Percentiles rank a stretch among this genome's conserved stretches.
phyloP scores from a whole-genome alignment of 2,888 invertebrate species.

The Craniophora ligustri region DNA sequence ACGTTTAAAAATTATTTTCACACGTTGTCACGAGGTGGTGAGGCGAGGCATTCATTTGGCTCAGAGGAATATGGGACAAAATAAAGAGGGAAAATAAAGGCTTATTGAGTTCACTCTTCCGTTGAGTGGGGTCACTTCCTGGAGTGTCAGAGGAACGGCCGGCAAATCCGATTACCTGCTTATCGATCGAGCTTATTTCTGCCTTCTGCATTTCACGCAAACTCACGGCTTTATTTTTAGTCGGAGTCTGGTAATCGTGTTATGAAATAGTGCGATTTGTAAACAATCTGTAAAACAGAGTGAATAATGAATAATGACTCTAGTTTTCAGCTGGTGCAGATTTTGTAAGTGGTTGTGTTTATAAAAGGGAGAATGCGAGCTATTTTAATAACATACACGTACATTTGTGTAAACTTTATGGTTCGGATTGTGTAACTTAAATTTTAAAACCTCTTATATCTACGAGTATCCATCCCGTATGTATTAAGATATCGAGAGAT shows the following conservation, averaged over 20 bases:
- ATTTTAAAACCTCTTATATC: too few relatives aligned
- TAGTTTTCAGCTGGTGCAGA: slow-evolving; percentile 37
- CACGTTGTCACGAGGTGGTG: slow-evolving; percentile 25
- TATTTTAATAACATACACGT: slow-evolving; percentile 2
- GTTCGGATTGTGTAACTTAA: background rate
- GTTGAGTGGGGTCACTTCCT: slow-evolving; percentile 81
- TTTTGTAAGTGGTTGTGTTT: slow-evolving; percentile 40
- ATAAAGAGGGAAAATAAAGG: slow-evolving; percentile 67
- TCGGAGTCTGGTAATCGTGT: slow-evolving; percentile 31
- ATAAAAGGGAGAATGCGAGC: slow-evolving; percentile 8
- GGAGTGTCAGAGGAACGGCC: slow-evolving; percentile 69
- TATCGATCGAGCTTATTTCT: slow-evolving; percentile 72
- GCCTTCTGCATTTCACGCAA: slow-evolving; percentile 52
- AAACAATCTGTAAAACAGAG: slow-evolving; percentile 29
- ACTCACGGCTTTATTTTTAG: slow-evolving; percentile 31
- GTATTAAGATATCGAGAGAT: too few relatives aligned
- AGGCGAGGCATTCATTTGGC: slow-evolving; percentile 36
- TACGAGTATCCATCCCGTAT: too few relatives aligned
- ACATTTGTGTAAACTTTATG: slow-evolving; percentile 12
- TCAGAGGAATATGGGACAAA: slow-evolving; percentile 52
- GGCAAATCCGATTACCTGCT: slow-evolving; percentile 76
- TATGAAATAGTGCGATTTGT: slow-evolving; percentile 27
- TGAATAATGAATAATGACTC: slow-evolving; percentile 20
- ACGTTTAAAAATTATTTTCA: slow-evolving; percentile 32
- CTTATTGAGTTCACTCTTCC: slow-evolving; percentile 76